phyloP scores from a whole-genome alignment of 2,113 vertebrate genomes.

The Ceyx cyanopectus region DNA sequence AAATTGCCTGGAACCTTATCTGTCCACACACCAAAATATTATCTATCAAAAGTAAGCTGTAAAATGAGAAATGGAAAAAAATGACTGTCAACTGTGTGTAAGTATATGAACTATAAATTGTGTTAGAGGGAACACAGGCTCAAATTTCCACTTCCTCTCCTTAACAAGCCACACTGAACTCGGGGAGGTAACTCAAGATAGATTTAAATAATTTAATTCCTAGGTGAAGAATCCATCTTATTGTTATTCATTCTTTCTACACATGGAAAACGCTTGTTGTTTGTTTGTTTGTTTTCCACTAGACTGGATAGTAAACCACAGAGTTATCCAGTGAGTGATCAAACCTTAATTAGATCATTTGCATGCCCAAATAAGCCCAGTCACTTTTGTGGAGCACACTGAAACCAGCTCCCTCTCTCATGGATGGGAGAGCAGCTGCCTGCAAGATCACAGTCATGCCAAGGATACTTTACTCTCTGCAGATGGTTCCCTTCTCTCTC shows the following conservation, averaged over 20 bases:
- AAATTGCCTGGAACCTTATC: not conserved
- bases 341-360: constrained; percentile 42
- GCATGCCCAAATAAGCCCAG: not conserved
- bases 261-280: not conserved
- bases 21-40: not conserved
- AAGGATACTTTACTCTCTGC: constrained; percentile 44
- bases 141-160: not conserved
- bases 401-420: not conserved
- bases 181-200: not conserved
- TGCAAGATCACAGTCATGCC: not conserved
- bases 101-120: not conserved
- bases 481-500: constrained; percentile 45
- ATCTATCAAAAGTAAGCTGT: not conserved
- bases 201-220: not conserved
- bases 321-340: constrained; percentile 16
- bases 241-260: not conserved
- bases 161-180: not conserved
- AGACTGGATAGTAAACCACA: constrained; percentile 3
- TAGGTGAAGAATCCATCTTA: not conserved
- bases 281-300: not conserved
- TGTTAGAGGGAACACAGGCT: not conserved
- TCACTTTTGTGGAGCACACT: not conserved
- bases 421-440: constrained; percentile 40
- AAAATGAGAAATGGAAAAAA: not conserved
- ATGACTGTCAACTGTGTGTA: not conserved